A percentile compares a stretch with the other conserved stretches of the same genome.
These are phyloP conservation scores for Lepus europaeus DNA, from an alignment of 2,113 vertebrate genomes.

Conservation along the genomic window DNA sequence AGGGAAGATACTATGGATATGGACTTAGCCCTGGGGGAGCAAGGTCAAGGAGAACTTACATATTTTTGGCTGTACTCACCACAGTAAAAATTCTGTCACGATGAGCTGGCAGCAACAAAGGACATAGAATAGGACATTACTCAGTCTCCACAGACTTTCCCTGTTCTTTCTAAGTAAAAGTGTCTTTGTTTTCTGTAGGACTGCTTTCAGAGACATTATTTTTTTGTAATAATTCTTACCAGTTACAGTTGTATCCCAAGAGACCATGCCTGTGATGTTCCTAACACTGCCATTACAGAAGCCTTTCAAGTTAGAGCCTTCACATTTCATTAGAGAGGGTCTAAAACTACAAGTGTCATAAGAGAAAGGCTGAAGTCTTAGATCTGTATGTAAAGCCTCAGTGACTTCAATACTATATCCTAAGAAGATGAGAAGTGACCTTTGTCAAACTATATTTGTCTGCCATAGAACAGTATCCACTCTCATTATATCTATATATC, in stretches of 20 bases:
- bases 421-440: background rate
- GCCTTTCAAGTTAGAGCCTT: background rate
- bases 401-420: background rate
- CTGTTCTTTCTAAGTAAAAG: background rate
- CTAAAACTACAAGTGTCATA: background rate
- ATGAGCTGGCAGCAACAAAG: background rate
- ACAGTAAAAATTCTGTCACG: background rate
- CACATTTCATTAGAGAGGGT: background rate
- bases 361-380: conserved; percentile 1
- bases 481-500: background rate
- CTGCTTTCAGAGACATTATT: background rate
- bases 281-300: background rate
- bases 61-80: background rate
- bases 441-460: background rate
- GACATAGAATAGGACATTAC: background rate
- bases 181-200: background rate
- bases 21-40: too few species aligned
- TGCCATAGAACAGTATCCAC: background rate
- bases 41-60: fast-evolving
- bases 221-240: background rate
- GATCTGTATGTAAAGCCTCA: background rate
- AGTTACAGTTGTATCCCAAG: background rate
- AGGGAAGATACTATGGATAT: background rate
- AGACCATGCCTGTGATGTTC: too few species aligned
- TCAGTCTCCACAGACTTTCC: background rate